These are phyloP conservation scores for Andrena trimmerana DNA, from an alignment of 2,888 invertebrate species.

Conservation along the genomic window DNA sequence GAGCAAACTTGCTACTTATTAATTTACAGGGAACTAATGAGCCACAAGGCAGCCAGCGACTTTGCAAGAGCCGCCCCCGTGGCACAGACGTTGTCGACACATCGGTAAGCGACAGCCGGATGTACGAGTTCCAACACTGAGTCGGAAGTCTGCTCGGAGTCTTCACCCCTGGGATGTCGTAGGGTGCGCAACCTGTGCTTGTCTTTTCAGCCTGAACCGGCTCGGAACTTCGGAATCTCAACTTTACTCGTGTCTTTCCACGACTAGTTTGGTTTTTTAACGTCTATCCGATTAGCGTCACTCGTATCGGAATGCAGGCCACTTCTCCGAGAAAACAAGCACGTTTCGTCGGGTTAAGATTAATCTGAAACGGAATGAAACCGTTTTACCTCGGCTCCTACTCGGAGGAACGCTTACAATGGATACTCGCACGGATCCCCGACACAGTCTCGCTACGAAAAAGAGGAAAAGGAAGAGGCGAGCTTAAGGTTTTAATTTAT, in stretches of 20 bases:
- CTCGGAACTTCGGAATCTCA: neutral
- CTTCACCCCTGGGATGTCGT: neutral
- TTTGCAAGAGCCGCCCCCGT: neutral
- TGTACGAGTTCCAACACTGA: neutral
- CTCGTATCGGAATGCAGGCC: neutral
- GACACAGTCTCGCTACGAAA: conserved; percentile 42
- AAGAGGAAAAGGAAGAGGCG: conserved; percentile 43
- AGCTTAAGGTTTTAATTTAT: conserved; percentile 74
- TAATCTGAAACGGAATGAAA: conserved; percentile 48
- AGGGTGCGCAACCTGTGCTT: neutral
- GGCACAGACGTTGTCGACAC: neutral
- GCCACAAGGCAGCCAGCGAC: conserved; percentile 19
- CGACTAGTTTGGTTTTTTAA: neutral
- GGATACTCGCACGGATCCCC: conserved; percentile 64
- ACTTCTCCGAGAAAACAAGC: neutral
- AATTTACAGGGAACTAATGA: conserved; percentile 69
- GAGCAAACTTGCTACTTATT: conserved; percentile 67
- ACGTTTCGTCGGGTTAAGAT: conserved; percentile 32
- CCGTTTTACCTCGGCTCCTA: conserved; percentile 25
- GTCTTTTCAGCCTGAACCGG: neutral
- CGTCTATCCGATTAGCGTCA: neutral
- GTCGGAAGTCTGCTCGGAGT: neutral
- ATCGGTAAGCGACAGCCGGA: conserved; percentile 12
- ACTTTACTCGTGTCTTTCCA: neutral
- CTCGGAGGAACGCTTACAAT: conserved; percentile 36